Percentiles rank a stretch among this genome's conserved stretches.
phyloP scores from a whole-genome alignment of 2,797 vertebrate species.

The Podarcis lilfordi region DNA sequence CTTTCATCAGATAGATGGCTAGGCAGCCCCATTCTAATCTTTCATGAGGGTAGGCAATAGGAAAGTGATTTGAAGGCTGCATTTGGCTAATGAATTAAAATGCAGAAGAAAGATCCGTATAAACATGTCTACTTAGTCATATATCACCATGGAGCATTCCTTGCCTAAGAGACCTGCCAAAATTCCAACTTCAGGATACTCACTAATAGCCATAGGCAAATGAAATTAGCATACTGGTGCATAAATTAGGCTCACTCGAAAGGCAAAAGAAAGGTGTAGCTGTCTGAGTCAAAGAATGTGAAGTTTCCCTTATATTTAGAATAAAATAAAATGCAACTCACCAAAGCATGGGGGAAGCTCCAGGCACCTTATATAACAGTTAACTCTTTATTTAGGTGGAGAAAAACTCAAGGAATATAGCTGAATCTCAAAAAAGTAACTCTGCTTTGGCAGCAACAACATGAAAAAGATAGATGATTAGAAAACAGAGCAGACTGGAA shows the following conservation, averaged over 20 bases:
- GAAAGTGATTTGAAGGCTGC: constrained; percentile 62
- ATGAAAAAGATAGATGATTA: background rate
- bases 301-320: background rate
- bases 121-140: constrained; percentile 59
- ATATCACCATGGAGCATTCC: constrained; percentile 60
- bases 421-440: background rate
- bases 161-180: constrained; percentile 46
- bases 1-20: constrained; percentile 57
- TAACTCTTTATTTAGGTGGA: background rate
- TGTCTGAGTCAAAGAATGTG: background rate
- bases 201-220: constrained; percentile 67
- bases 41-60: constrained; percentile 60
- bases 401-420: background rate
- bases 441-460: background rate
- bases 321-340: background rate
- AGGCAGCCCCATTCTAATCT: constrained; percentile 57
- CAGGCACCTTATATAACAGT: background rate
- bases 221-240: constrained; percentile 71
- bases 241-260: constrained; percentile 59
- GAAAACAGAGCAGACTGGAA: background rate
- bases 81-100: constrained; percentile 76
- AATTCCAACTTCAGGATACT: constrained; percentile 56
- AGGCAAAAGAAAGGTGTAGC: background rate
- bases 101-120: constrained; percentile 46
- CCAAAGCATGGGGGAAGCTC: background rate